Conservation (phyloP, 2,888 invertebrate genomes). For the Tuberolachnus salignus region DNA sequence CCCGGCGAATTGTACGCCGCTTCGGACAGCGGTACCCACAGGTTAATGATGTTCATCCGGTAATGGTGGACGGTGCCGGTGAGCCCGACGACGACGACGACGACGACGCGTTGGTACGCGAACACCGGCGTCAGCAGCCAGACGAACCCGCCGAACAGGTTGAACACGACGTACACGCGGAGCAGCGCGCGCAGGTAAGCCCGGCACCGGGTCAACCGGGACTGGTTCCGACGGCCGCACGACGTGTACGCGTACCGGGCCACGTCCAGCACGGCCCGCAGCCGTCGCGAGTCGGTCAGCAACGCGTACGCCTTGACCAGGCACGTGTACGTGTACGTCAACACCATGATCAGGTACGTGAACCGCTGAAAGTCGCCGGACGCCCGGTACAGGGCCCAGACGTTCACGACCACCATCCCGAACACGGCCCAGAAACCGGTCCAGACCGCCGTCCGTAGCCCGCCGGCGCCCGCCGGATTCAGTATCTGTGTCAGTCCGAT, state of each 20-base stretch:
- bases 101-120: background rate
- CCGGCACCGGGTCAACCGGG: background rate
- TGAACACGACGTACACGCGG: background rate
- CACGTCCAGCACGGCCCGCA: background rate
- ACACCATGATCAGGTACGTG: background rate
- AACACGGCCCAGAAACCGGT: background rate
- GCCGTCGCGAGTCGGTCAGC: background rate
- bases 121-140: background rate
- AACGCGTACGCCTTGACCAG: background rate
- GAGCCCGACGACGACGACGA: background rate
- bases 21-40: background rate
- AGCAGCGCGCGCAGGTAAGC: background rate
- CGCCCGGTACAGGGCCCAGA: background rate
- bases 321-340: background rate
- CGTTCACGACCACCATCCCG: background rate
- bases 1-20: conserved; percentile 3
- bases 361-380: background rate
- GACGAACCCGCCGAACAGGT: background rate
- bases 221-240: background rate
- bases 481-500: background rate
- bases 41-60: background rate
- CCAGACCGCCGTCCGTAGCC: background rate
- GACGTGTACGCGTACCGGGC: conserved; percentile 5
- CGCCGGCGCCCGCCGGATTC: background rate
- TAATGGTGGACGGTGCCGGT: conserved; percentile 1